Evolutionary conservation across 2,797 vertebrate genomes (phyloP).

Genomic region (Sebastes diploproa): DNA sequence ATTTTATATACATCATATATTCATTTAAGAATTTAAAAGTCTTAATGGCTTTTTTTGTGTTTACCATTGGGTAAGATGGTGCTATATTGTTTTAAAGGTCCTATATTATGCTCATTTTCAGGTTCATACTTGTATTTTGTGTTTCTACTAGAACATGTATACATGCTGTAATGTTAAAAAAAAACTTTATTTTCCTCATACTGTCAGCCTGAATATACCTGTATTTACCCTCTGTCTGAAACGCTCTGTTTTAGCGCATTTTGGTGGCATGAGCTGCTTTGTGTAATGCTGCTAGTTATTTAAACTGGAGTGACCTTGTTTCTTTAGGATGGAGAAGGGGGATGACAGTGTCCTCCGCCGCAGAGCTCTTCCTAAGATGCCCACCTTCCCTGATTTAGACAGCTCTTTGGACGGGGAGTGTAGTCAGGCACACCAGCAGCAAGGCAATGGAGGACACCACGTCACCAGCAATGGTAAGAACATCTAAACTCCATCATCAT

Average conservation of each 20-base stretch:
- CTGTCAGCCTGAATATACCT: too few relatives aligned
- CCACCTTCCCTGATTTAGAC: constrained; percentile 32
- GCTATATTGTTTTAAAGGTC: too few relatives aligned
- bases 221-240: too few relatives aligned
- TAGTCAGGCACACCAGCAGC: constrained; percentile 20
- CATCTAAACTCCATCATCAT: background rate
- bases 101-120: too few relatives aligned
- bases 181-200: too few relatives aligned
- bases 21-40: too few relatives aligned
- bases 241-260: background rate
- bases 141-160: too few relatives aligned
- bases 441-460: constrained; percentile 40
- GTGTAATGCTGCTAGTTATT: background rate
- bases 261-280: background rate
- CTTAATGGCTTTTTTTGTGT: too few relatives aligned
- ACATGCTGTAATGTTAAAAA: too few relatives aligned
- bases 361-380: constrained; percentile 24
- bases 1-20: too few relatives aligned
- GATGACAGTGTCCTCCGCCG: constrained; percentile 32
- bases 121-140: too few relatives aligned
- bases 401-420: constrained; percentile 18
- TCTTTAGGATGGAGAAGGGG: constrained; percentile 70
- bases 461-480: constrained; percentile 71
- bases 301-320: background rate
- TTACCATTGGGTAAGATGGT: too few relatives aligned